phyloP scores from a whole-genome alignment of 2,113 vertebrate genomes.

The Grammomys dolichurus region DNA sequence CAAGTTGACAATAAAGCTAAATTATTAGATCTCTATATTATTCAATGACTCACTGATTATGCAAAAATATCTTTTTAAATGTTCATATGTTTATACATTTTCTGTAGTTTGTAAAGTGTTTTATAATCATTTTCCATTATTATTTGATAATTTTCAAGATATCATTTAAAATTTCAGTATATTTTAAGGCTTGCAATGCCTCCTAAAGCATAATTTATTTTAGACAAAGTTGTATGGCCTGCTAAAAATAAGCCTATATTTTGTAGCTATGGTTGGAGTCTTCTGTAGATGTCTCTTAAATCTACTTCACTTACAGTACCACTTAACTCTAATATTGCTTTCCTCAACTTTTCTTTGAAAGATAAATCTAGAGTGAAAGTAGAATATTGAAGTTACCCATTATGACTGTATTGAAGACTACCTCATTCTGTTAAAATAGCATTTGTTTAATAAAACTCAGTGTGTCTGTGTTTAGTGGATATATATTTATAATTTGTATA shows the following conservation, averaged over 20 bases:
- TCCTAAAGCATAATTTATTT: background rate
- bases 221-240: background rate
- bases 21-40: background rate
- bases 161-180: background rate
- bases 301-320: background rate
- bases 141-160: background rate
- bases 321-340: background rate
- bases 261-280: background rate
- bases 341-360: background rate
- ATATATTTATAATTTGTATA: background rate
- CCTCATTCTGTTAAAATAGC: background rate
- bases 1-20: background rate
- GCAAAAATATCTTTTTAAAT: background rate
- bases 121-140: background rate
- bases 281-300: background rate
- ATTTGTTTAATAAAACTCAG: background rate
- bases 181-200: background rate
- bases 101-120: background rate
- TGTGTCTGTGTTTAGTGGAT: background rate
- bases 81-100: background rate
- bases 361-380: background rate
- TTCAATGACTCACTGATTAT: background rate
- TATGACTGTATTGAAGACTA: background rate
- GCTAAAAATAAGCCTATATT: background rate
- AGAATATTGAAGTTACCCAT: background rate